phyloP scores from a whole-genome alignment of 2,888 invertebrate genomes.

The Encarsia formosa region DNA sequence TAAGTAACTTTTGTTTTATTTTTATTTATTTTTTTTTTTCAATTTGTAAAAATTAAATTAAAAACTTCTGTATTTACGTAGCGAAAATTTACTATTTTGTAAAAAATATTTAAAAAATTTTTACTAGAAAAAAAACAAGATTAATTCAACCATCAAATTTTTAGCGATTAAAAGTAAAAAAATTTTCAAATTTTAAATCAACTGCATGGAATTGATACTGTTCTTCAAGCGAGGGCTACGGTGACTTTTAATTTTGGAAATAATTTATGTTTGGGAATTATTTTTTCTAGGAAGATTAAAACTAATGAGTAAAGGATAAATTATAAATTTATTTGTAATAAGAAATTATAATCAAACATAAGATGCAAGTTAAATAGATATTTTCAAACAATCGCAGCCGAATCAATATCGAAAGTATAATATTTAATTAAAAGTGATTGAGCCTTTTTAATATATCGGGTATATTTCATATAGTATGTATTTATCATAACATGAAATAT shows the following conservation, averaged over 20 bases:
- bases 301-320: constrained; percentile 30
- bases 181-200: no score
- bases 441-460: constrained; percentile 30
- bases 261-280: not conserved
- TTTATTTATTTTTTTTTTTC: no score
- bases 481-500: constrained; percentile 47
- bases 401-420: constrained; percentile 4
- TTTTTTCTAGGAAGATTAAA: not conserved
- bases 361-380: constrained; percentile 29
- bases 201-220: no score
- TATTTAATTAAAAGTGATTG: constrained; percentile 11
- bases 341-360: constrained; percentile 33
- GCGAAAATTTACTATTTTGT: not conserved
- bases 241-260: no score
- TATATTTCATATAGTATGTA: constrained; percentile 16
- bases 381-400: constrained; percentile 32
- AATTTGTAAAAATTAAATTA: no score
- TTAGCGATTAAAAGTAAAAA: no score
- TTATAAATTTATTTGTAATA: constrained; percentile 40
- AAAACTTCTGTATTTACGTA: no score
- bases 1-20: no score
- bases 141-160: not conserved
- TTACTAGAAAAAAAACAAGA: not conserved
- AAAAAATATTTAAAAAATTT: not conserved
- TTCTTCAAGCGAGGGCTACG: no score